Evolutionary conservation across 2,113 vertebrate species (phyloP), one percentile per base, ranked within the genome.

Genomic region (Lycaon pictus): DNA sequence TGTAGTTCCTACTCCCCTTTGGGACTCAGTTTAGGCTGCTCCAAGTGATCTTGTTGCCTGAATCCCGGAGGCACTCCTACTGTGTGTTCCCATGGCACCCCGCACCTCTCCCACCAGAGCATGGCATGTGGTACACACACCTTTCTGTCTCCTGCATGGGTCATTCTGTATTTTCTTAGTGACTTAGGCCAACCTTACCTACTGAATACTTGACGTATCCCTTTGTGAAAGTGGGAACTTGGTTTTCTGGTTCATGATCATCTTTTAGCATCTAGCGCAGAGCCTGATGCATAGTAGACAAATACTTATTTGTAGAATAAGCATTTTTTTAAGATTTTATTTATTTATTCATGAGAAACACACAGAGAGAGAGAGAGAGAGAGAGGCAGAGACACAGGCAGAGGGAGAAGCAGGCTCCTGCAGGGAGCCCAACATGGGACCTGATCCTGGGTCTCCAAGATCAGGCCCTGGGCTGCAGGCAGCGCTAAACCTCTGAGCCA

Each of bases 121-220:
- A 27, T 1, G 80, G 35, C 51, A 69, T 5, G 4, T 0, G 15
- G n/a, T 2, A 4, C 84, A 71, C 43, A 43, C 60, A 15, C 22
- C 37, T 60, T 32, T 35, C 51, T 60, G 5, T 58, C 29, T 51
- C 11, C 6, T 1, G 32, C 5, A 8, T 10, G 32, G 0, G 0
- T 43, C 65, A 11, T 63, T 37, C 58, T 29, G 27, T 43, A 25
- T 88, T 80, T 76, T 74, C 67, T 62, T 77, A 16, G 65, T n/a
- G 65, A 93, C 83, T 98, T 83, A 58, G 53, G 63, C 35, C 81
- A 56, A 11, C 29, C 55, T 77, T 60, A 19, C 7, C 53, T 29
- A 10, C 35, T 35, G 37, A 27, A 27, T 27, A 16, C 29, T 29
- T 74, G 2, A 32, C 48, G 27, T 56, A 35, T 55, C 48, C 15